Evolutionary conservation across 2,113 vertebrate species (phyloP).

Genomic region (Ranitomeya imitator): DNA sequence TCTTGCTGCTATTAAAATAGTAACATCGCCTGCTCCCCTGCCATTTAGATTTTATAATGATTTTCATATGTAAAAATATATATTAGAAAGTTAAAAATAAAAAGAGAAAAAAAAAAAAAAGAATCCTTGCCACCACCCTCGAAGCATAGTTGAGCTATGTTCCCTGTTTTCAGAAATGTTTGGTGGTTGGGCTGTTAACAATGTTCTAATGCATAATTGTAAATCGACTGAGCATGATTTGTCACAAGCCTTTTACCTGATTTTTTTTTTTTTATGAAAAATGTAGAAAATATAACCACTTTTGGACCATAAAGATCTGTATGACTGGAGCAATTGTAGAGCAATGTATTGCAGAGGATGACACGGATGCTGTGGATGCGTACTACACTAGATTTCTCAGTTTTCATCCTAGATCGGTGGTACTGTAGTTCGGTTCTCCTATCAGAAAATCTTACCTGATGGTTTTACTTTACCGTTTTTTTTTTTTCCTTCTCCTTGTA

Average conservation of each 20-base stretch:
- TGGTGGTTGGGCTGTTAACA: conserved; percentile 22
- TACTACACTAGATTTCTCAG: background rate
- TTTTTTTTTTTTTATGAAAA: conserved; percentile 36
- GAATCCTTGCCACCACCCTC: conserved; percentile 5
- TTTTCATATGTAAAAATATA: conserved; percentile 47
- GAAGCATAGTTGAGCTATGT: conserved; percentile 41
- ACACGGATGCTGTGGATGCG: background rate
- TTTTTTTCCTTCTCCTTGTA: too few relatives aligned
- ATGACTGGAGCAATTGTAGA: conserved; percentile 35
- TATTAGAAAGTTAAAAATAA: conserved; percentile 24
- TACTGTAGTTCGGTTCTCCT: background rate
- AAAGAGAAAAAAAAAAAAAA: background rate
- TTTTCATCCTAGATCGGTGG: background rate
- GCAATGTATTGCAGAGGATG: conserved; percentile 44
- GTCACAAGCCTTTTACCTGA: conserved; percentile 38
- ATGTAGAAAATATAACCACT: conserved; percentile 33
- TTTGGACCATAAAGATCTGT: conserved; percentile 30
- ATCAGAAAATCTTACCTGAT: background rate
- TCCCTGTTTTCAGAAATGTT: conserved; percentile 30
- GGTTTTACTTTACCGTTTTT: background rate
- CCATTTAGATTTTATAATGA: conserved; percentile 44
- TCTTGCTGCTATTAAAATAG: conserved; percentile 52
- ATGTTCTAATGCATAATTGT: conserved; percentile 31
- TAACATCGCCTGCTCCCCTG: conserved; percentile 28
- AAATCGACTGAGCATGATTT: conserved; percentile 31